Evolutionary conservation across 2,113 vertebrate genomes (phyloP), one percentile per base, ranked within the genome.

Genomic region (Datnioides undecimradiatus): DNA sequence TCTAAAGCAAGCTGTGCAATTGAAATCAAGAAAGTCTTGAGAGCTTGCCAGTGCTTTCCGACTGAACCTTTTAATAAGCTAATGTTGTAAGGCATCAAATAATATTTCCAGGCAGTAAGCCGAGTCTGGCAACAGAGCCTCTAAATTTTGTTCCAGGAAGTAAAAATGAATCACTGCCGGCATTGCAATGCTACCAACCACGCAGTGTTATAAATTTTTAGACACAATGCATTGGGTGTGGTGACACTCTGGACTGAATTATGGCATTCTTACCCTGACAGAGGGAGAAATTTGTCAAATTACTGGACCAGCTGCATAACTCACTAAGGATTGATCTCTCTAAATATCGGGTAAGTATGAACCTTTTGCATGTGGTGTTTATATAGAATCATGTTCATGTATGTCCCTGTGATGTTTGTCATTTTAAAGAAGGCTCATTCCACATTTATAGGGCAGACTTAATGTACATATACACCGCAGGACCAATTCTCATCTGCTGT

Each of bases 271-370:
- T 49, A 83, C 92, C 92, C 72, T 73, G 88, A 83, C 94, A 99
- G 98, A 97, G 97, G 66, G 98, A 99, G 91, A 98, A 98, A 87
- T 99, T 99, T 92, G 97, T 99, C 82, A 99, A 97, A 92, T 94
- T 99, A 29, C 89, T 99, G 93, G 98, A 99, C 92, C 98, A 99
- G 70, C 90, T 99, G 79, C 98, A 99, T 86, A 99, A 99, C 91
- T 99, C 98, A 19, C 89, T 99, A 88, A 95, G 98, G 94, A 99
- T 99, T 36, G 98, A 99, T 88, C 95, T 99, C 29, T 99, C 98
- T 23, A 99, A 99, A 85, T 99, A 99, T 67, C 96, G 98, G 94
- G 98, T 99, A 96, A 51, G 97, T 96, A 69, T 49, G 33, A 54
- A 8, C 5, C 40, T 55, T 84, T 51, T 75, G 6, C 13, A 8